Evolutionary conservation across 2,797 vertebrate species (phyloP), one percentile per base, ranked within the genome.

Genomic region (Bufotes viridis): DNA sequence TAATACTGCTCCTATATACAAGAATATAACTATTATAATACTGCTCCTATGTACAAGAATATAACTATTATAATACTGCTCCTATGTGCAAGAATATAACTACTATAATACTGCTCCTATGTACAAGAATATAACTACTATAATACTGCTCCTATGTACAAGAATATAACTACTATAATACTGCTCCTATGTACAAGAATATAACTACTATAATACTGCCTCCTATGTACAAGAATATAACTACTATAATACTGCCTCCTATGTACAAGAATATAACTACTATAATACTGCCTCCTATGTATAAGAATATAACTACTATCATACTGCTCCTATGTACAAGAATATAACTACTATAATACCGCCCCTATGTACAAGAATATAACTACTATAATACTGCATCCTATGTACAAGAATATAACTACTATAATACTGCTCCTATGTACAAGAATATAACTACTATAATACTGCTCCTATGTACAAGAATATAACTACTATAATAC

Each of bases 311-410:
- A 70, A 70, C 67, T 70, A 29, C 67, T 34, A 70, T 70, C 17
- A 29, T 70, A 34, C 67, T 70, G 26, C 67, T 7, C 67, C 67
- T 70, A 70, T 29, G 10, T 70, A 70, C 67, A 70, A 34, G 67
- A 34, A 70, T 70, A 70, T 70, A 70, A 70, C 67, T 70, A 70
- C 67, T 70, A 70, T 70, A 70, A 70, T 70, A 70, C 67, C 34
- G 26, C 26, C 13, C 60, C 60, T 58, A 58, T 58, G 14, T 58
- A 58, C 57, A 58, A 15, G 57, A 58, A 61, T 61, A 61, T 61
- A 65, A 29, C 20, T 65, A 65, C 63, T 65, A 65, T 65, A 65
- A 65, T 65, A 65, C 63, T 65, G 22, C 63, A 1, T 24, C 63
- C 63, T 65, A 65, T 24, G 11, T 65, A 65, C 63, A 65, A 24